phyloP scores from a whole-genome alignment of 2,113 vertebrate genomes.

The Dromaius novaehollandiae region DNA sequence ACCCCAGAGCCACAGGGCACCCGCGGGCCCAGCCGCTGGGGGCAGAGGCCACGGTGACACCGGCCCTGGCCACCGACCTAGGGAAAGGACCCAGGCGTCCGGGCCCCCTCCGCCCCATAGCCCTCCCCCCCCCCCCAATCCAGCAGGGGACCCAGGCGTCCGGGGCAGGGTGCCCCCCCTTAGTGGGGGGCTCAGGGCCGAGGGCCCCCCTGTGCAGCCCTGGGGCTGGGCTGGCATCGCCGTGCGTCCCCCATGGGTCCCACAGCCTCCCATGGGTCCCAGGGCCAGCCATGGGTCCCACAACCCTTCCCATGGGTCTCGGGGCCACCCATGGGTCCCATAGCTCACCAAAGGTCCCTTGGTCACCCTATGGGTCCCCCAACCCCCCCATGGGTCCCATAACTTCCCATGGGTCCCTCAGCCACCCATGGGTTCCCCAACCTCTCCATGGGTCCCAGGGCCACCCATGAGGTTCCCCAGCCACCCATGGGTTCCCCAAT shows the following conservation, averaged over 20 bases:
- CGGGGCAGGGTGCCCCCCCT: background rate
- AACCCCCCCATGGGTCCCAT: background rate
- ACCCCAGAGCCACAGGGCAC: background rate
- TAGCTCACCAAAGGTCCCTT: too few species aligned
- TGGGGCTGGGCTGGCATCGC: too few species aligned
- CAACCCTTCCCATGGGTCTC: background rate
- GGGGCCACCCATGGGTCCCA: too few species aligned
- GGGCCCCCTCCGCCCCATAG: too few species aligned
- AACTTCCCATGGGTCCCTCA: too few species aligned
- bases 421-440: too few species aligned
- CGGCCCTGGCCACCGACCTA: background rate
- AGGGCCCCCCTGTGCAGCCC: too few species aligned
- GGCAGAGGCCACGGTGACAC: background rate
- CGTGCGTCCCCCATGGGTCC: too few species aligned
- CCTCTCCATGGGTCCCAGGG: too few species aligned
- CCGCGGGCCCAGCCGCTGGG: background rate
- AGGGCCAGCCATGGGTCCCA: background rate
- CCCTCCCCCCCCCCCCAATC: too few species aligned
- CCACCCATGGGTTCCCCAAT: background rate
- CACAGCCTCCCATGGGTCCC: too few species aligned
- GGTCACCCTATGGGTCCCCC: background rate
- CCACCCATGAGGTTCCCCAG: too few species aligned
- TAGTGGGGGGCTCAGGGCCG: background rate
- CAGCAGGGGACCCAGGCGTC: background rate
- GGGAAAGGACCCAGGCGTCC: background rate